A percentile compares a stretch with the other conserved stretches of the same genome.
These are phyloP conservation scores for Poeciliopsis turneri DNA, from an alignment of 2,797 vertebrate species.

Conservation along the genomic window DNA sequence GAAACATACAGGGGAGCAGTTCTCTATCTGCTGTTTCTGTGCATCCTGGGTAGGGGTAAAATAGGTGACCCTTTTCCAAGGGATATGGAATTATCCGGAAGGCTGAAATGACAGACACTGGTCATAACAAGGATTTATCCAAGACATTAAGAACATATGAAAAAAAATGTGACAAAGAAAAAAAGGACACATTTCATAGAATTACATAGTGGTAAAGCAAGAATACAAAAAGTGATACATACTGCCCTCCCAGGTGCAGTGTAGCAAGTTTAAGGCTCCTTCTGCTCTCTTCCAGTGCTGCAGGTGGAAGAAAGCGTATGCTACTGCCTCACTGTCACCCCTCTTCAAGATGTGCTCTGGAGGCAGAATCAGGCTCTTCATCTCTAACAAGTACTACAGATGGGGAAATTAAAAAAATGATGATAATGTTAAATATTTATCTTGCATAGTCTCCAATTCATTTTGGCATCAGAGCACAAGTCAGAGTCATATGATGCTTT, in stretches of 20 bases:
- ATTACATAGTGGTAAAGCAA: neutral
- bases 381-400: constrained; percentile 95
- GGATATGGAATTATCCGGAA: constrained; percentile 99
- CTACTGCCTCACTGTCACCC: constrained; percentile 97
- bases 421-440: constrained; percentile 9
- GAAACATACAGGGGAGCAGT: constrained; percentile 90
- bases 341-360: constrained; percentile 98
- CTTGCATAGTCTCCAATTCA: neutral
- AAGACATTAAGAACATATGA: constrained; percentile 1
- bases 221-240: constrained; percentile 34
- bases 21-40: constrained; percentile 98
- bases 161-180: constrained; percentile 8
- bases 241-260: constrained; percentile 96
- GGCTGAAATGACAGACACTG: constrained; percentile 74
- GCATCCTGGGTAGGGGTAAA: constrained; percentile 98
- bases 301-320: constrained; percentile 98
- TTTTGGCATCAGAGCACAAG: neutral
- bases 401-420: constrained; percentile 20
- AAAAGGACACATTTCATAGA: neutral
- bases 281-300: constrained; percentile 99
- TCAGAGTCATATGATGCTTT: neutral
- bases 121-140: neutral
- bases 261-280: constrained; percentile 94
- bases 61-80: constrained; percentile 97
- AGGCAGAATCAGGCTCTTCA: constrained; percentile 98